Evolutionary conservation across 2,888 invertebrate species (phyloP).

Genomic region (Unio delphinus): DNA sequence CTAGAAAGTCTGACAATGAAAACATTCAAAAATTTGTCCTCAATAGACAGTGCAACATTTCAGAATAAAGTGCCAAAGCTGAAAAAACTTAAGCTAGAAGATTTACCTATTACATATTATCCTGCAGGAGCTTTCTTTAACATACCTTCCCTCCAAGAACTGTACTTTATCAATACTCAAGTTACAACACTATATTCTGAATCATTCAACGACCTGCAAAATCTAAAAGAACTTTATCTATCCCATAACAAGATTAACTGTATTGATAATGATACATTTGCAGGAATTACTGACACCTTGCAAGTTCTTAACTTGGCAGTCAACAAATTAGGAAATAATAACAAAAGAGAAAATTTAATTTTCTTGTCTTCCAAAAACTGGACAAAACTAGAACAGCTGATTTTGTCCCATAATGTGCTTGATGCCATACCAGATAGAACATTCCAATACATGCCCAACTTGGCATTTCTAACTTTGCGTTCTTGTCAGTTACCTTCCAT

Average conservation of each 20-base stretch:
- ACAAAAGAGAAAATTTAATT: not conserved
- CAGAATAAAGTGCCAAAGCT: slow-evolving; percentile 6
- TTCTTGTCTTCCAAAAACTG: slow-evolving; percentile 22
- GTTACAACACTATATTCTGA: slow-evolving; percentile 10
- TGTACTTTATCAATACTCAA: slow-evolving; percentile 14
- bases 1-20: slow-evolving; percentile 30
- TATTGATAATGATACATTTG: slow-evolving; percentile 18
- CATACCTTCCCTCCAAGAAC: slow-evolving; percentile 7
- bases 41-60: slow-evolving; percentile 12
- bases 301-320: slow-evolving; percentile 12
- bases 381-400: slow-evolving; percentile 36
- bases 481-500: slow-evolving; percentile 40
- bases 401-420: slow-evolving; percentile 39
- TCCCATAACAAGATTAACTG: slow-evolving; percentile 8
- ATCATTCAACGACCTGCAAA: slow-evolving; percentile 12
- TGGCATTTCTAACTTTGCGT: slow-evolving; percentile 43
- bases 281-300: slow-evolving; percentile 19
- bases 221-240: slow-evolving; percentile 16
- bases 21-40: slow-evolving; percentile 14
- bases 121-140: slow-evolving; percentile 18
- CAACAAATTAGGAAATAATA: slow-evolving; percentile 4
- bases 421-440: slow-evolving; percentile 32
- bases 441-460: slow-evolving; percentile 41
- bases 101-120: slow-evolving; percentile 6
- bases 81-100: slow-evolving; percentile 8